Conservation (phyloP, 1,140 invertebrate genomes). For the Heliconius himera region DNA sequence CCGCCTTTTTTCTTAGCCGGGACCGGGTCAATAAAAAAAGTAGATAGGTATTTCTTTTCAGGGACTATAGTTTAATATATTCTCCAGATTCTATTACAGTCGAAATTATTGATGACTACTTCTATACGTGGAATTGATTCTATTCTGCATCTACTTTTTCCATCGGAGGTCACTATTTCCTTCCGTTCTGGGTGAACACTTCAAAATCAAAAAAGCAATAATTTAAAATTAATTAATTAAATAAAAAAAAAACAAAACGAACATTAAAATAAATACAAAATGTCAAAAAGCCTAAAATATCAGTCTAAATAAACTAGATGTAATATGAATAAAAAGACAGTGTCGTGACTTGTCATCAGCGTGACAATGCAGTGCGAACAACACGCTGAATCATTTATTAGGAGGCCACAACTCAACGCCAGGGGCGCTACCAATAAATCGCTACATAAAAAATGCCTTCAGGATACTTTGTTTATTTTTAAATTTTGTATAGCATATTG, state of each 20-base stretch:
- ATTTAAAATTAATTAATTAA: no score
- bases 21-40: no score
- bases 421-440: constrained; percentile 29
- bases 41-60: no score
- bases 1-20: no score
- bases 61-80: no score
- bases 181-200: no score
- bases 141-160: no score
- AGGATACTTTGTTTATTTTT: neutral
- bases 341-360: constrained; percentile 28
- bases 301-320: neutral
- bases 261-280: neutral
- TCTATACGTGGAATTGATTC: no score
- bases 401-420: constrained; percentile 23
- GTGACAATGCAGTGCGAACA: constrained; percentile 29
- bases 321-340: neutral
- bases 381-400: constrained; percentile 39
- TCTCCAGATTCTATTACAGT: no score
- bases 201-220: no score
- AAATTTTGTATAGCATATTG: neutral
- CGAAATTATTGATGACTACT: no score
- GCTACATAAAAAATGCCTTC: constrained; percentile 25
- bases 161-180: no score
- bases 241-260: neutral
- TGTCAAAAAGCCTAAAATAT: neutral